These are phyloP conservation scores for Dendropsophus ebraccatus DNA, from an alignment of 2,113 vertebrate genomes.

Conservation along the genomic window DNA sequence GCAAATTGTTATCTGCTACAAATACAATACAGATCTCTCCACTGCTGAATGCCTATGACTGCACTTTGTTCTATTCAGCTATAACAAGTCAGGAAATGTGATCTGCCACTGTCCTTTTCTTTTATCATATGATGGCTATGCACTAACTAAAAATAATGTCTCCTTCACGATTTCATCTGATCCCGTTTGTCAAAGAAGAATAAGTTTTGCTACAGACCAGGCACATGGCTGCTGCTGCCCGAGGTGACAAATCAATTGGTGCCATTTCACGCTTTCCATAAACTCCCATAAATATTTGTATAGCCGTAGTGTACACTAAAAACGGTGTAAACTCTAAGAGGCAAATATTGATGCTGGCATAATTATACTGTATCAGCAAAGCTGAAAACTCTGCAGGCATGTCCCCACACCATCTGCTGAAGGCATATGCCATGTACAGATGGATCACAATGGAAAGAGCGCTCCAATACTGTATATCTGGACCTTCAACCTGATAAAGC, in stretches of 20 bases:
- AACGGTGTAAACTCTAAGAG: neutral
- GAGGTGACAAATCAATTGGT: constrained; percentile 7
- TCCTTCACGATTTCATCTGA: neutral
- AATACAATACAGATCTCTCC: neutral
- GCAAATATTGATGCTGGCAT: neutral
- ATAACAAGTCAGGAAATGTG: neutral
- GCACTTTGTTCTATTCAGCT: neutral
- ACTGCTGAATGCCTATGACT: neutral
- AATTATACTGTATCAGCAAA: neutral
- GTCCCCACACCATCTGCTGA: neutral
- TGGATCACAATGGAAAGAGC: no score
- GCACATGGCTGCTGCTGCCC: neutral
- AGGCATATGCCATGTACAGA: neutral
- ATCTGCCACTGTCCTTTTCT: neutral
- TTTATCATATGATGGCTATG: neutral
- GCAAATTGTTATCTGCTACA: neutral
- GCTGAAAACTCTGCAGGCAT: neutral
- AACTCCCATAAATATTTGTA: neutral
- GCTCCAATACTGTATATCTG: no score
- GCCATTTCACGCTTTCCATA: neutral
- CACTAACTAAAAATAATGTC: neutral
- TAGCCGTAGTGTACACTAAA: neutral
- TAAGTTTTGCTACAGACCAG: neutral
- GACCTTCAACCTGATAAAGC: no score
- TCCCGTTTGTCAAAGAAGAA: neutral